These are phyloP conservation scores for Echinarachnius parma DNA, from an alignment of 53 echinoderm and acorn worm species.

Conservation along the genomic window DNA sequence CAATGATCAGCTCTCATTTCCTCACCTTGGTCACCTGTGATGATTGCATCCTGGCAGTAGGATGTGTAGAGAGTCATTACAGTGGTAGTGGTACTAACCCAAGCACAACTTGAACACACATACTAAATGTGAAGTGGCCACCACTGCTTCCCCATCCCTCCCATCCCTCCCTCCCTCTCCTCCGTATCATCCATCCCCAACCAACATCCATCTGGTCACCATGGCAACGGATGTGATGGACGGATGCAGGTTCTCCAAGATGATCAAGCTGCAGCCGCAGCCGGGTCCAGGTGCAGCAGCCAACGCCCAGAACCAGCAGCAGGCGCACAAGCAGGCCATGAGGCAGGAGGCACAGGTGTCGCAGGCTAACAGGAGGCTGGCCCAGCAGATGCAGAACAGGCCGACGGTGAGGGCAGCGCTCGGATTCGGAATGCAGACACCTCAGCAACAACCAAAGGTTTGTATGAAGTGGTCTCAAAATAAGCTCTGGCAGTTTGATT, in stretches of 20 bases:
- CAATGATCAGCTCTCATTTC: too few species aligned
- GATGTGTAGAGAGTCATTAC: too few species aligned
- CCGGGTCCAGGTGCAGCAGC: slow-evolving; percentile 34
- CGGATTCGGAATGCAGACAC: slow-evolving; percentile 41
- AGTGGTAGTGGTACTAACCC: too few species aligned
- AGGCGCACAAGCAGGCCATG: slow-evolving; percentile 61
- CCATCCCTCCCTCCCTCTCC: not conserved
- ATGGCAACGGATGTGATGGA: not conserved
- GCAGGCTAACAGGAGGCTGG: slow-evolving; percentile 77
- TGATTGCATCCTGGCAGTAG: too few species aligned
- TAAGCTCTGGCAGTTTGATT: too few species aligned
- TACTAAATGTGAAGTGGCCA: too few species aligned
- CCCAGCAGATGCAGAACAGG: slow-evolving; percentile 93
- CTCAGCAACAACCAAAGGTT: slow-evolving; percentile 13
- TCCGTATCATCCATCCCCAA: not conserved
- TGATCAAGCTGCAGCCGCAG: slow-evolving; percentile 85
- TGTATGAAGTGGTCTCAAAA: not conserved
- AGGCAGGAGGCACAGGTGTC: slow-evolving; percentile 77
- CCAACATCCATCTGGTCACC: not conserved
- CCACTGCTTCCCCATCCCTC: not conserved
- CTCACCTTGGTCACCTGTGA: too few species aligned
- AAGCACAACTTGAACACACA: too few species aligned
- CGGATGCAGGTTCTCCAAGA: slow-evolving; percentile 76
- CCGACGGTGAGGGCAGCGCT: slow-evolving; percentile 75
- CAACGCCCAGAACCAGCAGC: too few species aligned